phyloP scores from a whole-genome alignment of 2,888 invertebrate species.

The Ectropis crepuscularia region DNA sequence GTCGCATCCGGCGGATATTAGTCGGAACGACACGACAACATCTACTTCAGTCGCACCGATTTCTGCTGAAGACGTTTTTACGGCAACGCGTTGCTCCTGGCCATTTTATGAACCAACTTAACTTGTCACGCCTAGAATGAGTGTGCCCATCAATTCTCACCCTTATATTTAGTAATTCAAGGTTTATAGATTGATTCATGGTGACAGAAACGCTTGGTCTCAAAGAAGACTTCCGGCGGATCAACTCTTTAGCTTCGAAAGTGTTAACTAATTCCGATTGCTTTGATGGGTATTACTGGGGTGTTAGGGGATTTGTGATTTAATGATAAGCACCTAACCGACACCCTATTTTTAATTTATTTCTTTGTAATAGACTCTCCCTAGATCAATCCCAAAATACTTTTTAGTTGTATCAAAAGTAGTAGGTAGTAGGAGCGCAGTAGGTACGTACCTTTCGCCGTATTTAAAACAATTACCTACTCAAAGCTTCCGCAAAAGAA shows the following conservation, averaged over 20 bases:
- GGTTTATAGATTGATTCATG: not conserved
- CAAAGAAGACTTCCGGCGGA: constrained; percentile 67
- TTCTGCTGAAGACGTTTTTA: constrained; percentile 78
- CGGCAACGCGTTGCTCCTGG: constrained; percentile 50
- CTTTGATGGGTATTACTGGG: constrained; percentile 69
- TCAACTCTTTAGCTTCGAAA: constrained; percentile 66
- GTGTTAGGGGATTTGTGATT: constrained; percentile 45
- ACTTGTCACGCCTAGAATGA: constrained; percentile 1
- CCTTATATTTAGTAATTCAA: constrained; percentile 16
- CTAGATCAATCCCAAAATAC: not conserved
- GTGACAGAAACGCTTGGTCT: constrained; percentile 38
- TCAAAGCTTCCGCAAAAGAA: too few relatives aligned
- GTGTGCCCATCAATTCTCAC: constrained; percentile 19
- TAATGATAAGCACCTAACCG: constrained; percentile 37
- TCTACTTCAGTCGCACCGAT: constrained; percentile 69
- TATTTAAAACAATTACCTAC: too few relatives aligned
- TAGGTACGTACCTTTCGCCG: too few relatives aligned
- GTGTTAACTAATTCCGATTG: constrained; percentile 70
- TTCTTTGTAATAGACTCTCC: constrained; percentile 13
- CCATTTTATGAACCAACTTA: constrained; percentile 40
- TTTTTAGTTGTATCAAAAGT: not conserved
- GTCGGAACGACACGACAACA: constrained; percentile 61
- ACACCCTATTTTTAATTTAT: constrained; percentile 21
- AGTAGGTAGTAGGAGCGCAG: not conserved
- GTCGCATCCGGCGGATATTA: constrained; percentile 81